Conservation (phyloP, 1,140 invertebrate genomes). For the Pseudoatta argentina region DNA sequence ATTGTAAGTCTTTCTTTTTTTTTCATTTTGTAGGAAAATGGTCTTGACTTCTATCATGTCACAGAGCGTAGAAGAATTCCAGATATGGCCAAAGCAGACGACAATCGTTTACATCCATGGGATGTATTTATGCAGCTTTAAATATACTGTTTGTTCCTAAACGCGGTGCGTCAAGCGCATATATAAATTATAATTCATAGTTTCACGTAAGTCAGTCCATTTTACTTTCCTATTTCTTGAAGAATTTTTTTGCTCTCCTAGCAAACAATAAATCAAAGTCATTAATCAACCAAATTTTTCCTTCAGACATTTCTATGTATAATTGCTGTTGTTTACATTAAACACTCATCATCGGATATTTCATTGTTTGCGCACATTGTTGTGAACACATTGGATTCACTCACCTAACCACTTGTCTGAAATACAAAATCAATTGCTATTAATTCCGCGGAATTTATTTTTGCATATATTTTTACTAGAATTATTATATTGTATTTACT, state of each 20-base stretch:
- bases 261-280: constrained; percentile 76
- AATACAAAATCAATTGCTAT: constrained; percentile 58
- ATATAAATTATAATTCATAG: constrained; percentile 76
- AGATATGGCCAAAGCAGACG: constrained; percentile 78
- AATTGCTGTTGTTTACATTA: constrained; percentile 64
- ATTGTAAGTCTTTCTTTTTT: constrained; percentile 75
- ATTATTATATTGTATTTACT: no score
- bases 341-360: constrained; percentile 72
- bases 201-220: constrained; percentile 72
- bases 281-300: constrained; percentile 69
- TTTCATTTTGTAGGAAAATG: constrained; percentile 80
- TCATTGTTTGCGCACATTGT: constrained; percentile 74
- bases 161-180: constrained; percentile 73
- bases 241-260: constrained; percentile 76
- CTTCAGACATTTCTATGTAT: constrained; percentile 62
- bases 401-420: constrained; percentile 83
- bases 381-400: constrained; percentile 83
- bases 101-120: constrained; percentile 84
- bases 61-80: constrained; percentile 81
- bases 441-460: neutral
- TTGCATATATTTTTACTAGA: neutral
- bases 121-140: constrained; percentile 81
- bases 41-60: constrained; percentile 82
- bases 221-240: constrained; percentile 54
- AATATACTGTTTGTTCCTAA: constrained; percentile 76